Evolutionary conservation across 1,140 invertebrate species (phyloP), one percentile per base, ranked within the genome.

Genomic region (Monochamus saltuarius): DNA sequence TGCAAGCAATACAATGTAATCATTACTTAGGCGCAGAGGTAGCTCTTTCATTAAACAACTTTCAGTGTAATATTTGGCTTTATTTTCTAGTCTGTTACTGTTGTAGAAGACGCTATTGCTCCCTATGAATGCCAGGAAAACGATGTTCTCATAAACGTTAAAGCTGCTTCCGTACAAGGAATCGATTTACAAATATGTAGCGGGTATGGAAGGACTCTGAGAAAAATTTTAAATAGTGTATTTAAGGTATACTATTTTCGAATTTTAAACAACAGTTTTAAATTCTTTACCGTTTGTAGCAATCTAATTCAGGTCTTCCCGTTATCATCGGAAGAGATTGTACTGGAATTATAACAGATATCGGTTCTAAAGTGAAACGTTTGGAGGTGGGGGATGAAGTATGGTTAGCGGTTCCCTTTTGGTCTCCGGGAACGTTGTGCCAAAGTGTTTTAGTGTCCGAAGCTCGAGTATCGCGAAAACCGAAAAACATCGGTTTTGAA

Each of bases 261-360:
- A n/a, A 19, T 1, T 3, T 34, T n/a, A 22, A 50, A 50, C 10
- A 50, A 50, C 1, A 50, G 1, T 50, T 50, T 42, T 42, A 14
- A n/a, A 7, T 22, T 7, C 9, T 17, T 57, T 9, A 35, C 13
- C 36, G 47, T 58, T 75, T 77, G 59, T 59, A 84, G 81, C 78
- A 76, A 67, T 70, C 70, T 51, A 70, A 78, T 39, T 76, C 75
- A 53, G 82, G 82, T 60, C 75, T 85, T 53, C 87, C 87, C 11
- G 77, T 89, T 47, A 81, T 84, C 51, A 71, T 89, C 4, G 88
- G 88, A 2, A 79, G 88, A 66, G 87, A 88, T 74, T 89, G 87
- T 69, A 77, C 86, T 6, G 89, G 87, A 16, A 71, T 87, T 42
- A 81, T 90, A 7, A 76, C 86, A 17, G 85, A 87, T 49, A 79